Evolutionary conservation across 2,113 vertebrate species (phyloP), one percentile per base, ranked within the genome.

Genomic region (Trichechus manatus): DNA sequence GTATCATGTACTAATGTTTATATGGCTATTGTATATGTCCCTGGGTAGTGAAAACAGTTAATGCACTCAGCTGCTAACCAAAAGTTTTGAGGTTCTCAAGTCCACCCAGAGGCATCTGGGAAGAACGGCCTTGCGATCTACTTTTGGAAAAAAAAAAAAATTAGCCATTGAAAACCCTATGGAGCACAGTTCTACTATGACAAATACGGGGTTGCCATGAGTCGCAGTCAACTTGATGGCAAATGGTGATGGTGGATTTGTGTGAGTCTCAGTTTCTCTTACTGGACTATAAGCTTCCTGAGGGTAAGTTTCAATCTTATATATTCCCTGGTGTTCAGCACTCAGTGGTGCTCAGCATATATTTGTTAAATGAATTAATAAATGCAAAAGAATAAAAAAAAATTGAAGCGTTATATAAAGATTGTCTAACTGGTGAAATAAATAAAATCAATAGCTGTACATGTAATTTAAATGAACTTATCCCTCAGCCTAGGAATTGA

Each of bases 391-490:
- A 91, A 82, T 17, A 68, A 96, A 50, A 83, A 25, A 82, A 33
- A 72, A 50, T 78, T 56, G 6, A 96, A 29, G 15, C 50, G 83
- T 93, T 86, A 86, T 22, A 29, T 74, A 93, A 94, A 82, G 14
- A 31, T 2, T 44, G 36, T 56, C 66, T 90, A 81, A 75, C 59
- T 78, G 39, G 27, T 82, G 13, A 96, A 86, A 85, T 77, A 82
- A 96, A 91, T 75, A 94, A 86, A 93, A 77, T 14, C 10, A 82
- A 91, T 81, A 78, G 27, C 29, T 91, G 56, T 9, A 84, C 15
- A 77, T 53, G 17, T 42, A 75, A 86, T 82, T 89, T 79, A 79
- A 0, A 87, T 68, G 39, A 96, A 79, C 15, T 92, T 92, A 88
- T 1, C 77, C 59, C 5, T 93, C 36, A 39, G 29, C 1, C 22